phyloP scores from a whole-genome alignment of 1,140 invertebrate species.

The Oppia nitens region DNA sequence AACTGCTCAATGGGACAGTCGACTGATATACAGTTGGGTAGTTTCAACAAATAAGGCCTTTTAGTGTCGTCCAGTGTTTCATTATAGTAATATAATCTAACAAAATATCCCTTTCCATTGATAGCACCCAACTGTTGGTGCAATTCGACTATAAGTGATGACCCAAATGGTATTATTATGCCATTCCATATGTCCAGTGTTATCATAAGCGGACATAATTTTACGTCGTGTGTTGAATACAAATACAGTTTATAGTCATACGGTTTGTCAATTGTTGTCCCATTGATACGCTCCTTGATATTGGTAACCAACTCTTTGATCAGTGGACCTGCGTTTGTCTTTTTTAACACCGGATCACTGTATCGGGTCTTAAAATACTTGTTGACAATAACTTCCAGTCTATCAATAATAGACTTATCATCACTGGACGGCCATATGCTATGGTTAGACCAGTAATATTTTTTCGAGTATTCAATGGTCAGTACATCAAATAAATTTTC shows the following conservation, averaged over 20 bases:
- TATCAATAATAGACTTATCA: not conserved
- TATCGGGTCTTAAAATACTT: not conserved
- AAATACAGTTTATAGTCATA: conserved; percentile 51
- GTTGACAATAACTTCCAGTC: not conserved
- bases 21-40: no score
- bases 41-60: no score
- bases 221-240: conserved; percentile 67
- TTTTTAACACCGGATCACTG: not conserved
- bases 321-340: not conserved
- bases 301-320: no score
- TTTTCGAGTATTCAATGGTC: conserved; percentile 9
- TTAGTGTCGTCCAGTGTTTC: no score
- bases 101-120: no score
- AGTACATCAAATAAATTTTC: conserved; percentile 1
- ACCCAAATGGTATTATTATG: conserved; percentile 50
- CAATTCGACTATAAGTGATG: conserved; percentile 53
- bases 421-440: not conserved
- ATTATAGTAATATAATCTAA: no score
- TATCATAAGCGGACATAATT: conserved; percentile 53
- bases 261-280: no score
- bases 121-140: conserved; percentile 33
- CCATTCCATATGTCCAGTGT: conserved; percentile 51
- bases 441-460: not conserved
- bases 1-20: no score
- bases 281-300: no score